Conservation (phyloP, 2,797 vertebrate genomes). For the Cryptoprocta ferox region DNA sequence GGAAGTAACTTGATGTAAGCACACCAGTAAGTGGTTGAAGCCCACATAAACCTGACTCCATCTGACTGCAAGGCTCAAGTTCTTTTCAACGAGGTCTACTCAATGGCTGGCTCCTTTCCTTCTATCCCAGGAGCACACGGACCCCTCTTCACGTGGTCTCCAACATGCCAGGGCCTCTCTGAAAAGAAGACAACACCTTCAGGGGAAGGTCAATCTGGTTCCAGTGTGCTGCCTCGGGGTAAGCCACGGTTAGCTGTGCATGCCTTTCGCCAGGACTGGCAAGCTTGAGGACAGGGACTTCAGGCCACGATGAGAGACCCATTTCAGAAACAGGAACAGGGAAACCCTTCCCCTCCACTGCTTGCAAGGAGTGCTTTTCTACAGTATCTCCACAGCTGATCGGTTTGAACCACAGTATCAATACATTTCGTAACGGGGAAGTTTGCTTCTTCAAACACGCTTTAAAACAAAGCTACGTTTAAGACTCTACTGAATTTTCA, state of each 20-base stretch:
- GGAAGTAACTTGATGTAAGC: not conserved
- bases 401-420: not conserved
- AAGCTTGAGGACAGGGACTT: no score
- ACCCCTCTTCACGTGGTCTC: not conserved
- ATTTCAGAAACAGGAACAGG: not conserved
- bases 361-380: not conserved
- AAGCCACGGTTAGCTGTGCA: not conserved
- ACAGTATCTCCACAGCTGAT: not conserved
- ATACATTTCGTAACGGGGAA: not conserved
- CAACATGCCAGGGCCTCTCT: not conserved
- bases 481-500: not conserved
- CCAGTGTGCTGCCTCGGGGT: accelerated
- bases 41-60: not conserved
- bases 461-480: not conserved
- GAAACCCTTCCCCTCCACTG: not conserved
- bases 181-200: not conserved
- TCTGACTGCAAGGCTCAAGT: no score
- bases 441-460: not conserved
- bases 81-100: not conserved
- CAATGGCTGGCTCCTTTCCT: not conserved
- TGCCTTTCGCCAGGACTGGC: accelerated
- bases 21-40: accelerated
- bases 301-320: no score
- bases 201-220: not conserved
- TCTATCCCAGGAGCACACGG: not conserved